Base-by-base conservation (phyloP, 2,888 invertebrate species). In the Geophilus truncorum region DNA sequence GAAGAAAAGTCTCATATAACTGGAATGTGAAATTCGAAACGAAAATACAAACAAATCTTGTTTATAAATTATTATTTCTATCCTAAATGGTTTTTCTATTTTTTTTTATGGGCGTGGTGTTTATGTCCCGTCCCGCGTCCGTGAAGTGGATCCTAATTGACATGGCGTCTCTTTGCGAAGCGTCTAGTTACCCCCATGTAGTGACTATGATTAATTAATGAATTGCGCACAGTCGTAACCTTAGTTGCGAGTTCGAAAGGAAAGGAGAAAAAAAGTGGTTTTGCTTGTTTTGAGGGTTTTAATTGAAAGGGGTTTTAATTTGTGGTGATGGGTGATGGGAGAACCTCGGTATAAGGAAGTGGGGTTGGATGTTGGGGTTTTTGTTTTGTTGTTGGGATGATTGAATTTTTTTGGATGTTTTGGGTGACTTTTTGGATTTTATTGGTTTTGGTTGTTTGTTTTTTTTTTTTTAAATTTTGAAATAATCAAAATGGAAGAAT, bases 161-260 rank as follows among this genome's bases (percentile, higher is more conserved):
- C 23, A 21, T 57, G 57, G 57, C 57, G 57, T 57, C 57, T 21
- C 57, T 10, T 57, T 21, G 2, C 12, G 21, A 23, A 21, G 57
- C 57, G 57, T 57, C 57, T 57, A 21, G 57, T 57, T 57, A 57
- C 57, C 57, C 57, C 57, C 57, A 23, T 57, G 23, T 57, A 57
- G 57, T 57, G 57, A 57, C 57, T 57, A 23, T 57, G 57, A 57
- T 57, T 57, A 57, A 57, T 57, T 57, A 57, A 57, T 57, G 57
- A 57, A 57, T 57, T 57, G 57, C 57, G 57, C 21, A 12, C 40
- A 57, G 7, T 10, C 57, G 57, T 57, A 23, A 57, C 57, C 57
- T 21, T 57, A 57, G 5, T 21, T 21, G 57, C 2, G 57, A 7
- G 21, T 57, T 21, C 21, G 57, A 23, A 12, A 3, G 6, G 23